Conservation (phyloP, 92 coral and sea anemone genomes). For the Epizoanthus ramosus region DNA sequence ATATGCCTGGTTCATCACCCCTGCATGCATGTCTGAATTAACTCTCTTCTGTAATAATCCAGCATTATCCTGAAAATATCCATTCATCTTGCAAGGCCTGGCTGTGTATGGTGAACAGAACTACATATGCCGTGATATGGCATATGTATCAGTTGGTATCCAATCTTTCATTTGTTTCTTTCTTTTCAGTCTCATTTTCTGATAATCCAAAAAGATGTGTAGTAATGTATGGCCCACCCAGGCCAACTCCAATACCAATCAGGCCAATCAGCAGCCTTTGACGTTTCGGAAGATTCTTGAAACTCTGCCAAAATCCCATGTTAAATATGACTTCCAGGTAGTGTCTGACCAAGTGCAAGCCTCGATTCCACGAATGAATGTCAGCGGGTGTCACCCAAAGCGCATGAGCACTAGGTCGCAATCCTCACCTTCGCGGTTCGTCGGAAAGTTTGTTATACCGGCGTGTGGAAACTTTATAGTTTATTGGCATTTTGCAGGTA, state of each 20-base stretch:
- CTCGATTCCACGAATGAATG: conserved; percentile 18
- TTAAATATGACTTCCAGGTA: background rate
- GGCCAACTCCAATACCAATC: conserved; percentile 79
- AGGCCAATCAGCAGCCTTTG: conserved; percentile 78
- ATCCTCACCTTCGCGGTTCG: conserved; percentile 51
- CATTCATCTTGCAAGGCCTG: too few species aligned
- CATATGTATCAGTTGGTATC: background rate
- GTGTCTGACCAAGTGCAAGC: background rate
- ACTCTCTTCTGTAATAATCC: too few species aligned
- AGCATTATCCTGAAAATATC: too few species aligned
- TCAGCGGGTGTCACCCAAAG: conserved; percentile 35
- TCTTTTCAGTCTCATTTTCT: conserved; percentile 37
- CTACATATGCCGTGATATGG: too few species aligned
- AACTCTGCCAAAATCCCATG: conserved; percentile 92
- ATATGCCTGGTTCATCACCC: too few species aligned
- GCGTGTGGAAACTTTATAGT: conserved; percentile 46
- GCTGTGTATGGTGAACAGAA: too few species aligned
- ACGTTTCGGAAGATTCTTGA: conserved; percentile 69
- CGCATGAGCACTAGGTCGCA: conserved; percentile 45
- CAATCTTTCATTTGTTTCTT: background rate
- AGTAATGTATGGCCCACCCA: conserved; percentile 82
- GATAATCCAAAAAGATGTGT: conserved; percentile 42
- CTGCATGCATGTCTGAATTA: too few species aligned
- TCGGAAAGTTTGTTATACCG: conserved; percentile 58
- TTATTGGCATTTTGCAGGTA: conserved; percentile 43